Base-by-base conservation (phyloP, 2,888 invertebrate species). In the Drosophila quinaria region DNA sequence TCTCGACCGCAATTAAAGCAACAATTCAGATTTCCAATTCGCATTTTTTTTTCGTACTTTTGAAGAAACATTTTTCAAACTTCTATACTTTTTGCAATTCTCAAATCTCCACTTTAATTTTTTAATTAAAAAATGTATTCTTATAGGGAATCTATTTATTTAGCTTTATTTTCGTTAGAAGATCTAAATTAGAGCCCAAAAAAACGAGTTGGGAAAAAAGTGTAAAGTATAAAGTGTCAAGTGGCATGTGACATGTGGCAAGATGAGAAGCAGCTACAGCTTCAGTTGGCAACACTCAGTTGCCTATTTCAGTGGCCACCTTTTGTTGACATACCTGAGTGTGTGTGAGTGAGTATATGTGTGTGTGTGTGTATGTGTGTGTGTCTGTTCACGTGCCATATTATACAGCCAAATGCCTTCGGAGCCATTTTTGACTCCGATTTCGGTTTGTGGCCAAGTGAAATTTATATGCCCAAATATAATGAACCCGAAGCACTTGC, bases 381-480 rank as follows among this genome's bases (percentile, higher is more conserved):
- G 60, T 35, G 54, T 44, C 35, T 56, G 63, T 78, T 71, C 68
- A 80, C 75, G 74, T 74, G 72, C 74, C 78, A 82, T 78, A 78
- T 80, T 74, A 83, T 71, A 80, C 63, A 71, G 63, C 68, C 73
- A 85, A 87, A 80, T 87, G 78, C 88, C 88, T 65, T 66, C 71
- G 66, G 81, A 85, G 77, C 77, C 88, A 80, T 87, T 87, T 87
- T 87, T 87, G 89, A 89, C 87, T 89, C 88, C 88, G 86, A 87
- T 87, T 87, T 87, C 70, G 87, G 89, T 87, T 80, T 87, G 83
- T 76, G 89, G 88, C 81, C 79, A 89, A 89, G 71, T 89, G 82
- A 89, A 89, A 87, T 89, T 89, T 87, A 87, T 87, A 87, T 82
- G 86, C 82, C 78, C 89, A 89, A 87, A 81, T 85, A 87, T 85